These are phyloP conservation scores for Rhopalosiphum maidis DNA, from an alignment of 1,140 invertebrate species.

Conservation along the genomic window DNA sequence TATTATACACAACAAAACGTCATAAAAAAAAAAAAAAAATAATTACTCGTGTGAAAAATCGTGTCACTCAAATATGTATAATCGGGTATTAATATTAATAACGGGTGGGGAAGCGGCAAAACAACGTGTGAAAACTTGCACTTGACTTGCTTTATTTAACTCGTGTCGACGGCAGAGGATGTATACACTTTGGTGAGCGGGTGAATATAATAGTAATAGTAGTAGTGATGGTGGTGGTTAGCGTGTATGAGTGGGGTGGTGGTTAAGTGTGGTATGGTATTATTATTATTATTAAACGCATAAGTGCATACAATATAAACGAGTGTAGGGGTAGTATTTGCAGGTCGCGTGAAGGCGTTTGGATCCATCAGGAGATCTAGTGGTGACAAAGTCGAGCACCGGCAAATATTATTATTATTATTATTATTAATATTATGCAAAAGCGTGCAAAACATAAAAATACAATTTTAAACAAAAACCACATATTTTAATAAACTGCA, in stretches of 20 bases:
- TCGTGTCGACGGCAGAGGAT: not conserved
- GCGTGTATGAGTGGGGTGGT: not conserved
- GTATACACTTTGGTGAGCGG: too few relatives aligned
- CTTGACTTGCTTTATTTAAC: not conserved
- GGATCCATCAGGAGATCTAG: not conserved
- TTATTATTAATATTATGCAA: constrained; percentile 8
- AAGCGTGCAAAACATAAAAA: not conserved
- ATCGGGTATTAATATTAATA: constrained; percentile 5
- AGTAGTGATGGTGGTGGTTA: not conserved
- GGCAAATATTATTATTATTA: not conserved
- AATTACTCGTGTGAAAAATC: not conserved
- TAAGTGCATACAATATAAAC: not conserved
- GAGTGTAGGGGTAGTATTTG: not conserved
- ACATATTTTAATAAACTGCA: not conserved
- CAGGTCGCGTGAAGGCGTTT: not conserved
- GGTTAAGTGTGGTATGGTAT: not conserved
- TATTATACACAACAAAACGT: not conserved
- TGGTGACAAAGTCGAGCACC: not conserved
- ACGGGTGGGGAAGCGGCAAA: too few relatives aligned
- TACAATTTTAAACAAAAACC: not conserved
- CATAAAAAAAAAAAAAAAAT: not conserved
- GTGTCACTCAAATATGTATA: not conserved
- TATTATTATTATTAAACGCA: not conserved
- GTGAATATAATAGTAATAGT: too few relatives aligned
- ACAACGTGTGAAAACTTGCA: not conserved